phyloP scores from a whole-genome alignment of 1,140 invertebrate species.

The Euschistus heros region DNA sequence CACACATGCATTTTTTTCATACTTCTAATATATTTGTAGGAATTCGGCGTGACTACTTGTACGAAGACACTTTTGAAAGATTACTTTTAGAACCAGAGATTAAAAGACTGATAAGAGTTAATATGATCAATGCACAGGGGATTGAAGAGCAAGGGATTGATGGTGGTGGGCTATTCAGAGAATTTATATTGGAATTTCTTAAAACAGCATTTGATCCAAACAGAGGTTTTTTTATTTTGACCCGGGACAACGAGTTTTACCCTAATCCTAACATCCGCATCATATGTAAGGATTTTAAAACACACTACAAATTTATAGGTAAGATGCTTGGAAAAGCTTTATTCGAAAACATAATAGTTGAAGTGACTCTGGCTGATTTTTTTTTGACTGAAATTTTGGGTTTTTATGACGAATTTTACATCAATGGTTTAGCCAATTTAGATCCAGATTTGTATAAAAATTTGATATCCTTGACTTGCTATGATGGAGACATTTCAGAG shows the following conservation, averaged over 20 bases:
- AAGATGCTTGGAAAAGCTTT: slow-evolving; percentile 90
- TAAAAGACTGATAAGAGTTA: slow-evolving; percentile 72
- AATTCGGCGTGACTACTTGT: slow-evolving; percentile 84
- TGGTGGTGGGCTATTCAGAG: slow-evolving; percentile 86
- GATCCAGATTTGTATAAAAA: slow-evolving; percentile 89
- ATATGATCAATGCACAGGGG: slow-evolving; percentile 79
- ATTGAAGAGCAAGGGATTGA: slow-evolving; percentile 92
- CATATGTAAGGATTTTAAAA: slow-evolving; percentile 69
- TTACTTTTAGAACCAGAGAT: slow-evolving; percentile 65
- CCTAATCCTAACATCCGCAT: slow-evolving; percentile 86
- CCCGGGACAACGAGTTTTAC: slow-evolving; percentile 86
- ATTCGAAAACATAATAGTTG: slow-evolving; percentile 89
- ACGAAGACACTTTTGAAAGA: slow-evolving; percentile 95
- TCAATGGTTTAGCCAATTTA: slow-evolving; percentile 85
- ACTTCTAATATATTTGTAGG: slow-evolving; percentile 66
- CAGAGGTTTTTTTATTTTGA: slow-evolving; percentile 84
- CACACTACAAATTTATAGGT: slow-evolving; percentile 94
- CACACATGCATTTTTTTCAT: slow-evolving; percentile 58
- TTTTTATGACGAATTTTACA: slow-evolving; percentile 69
- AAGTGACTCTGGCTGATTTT: slow-evolving; percentile 86
- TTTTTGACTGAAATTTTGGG: slow-evolving; percentile 80
- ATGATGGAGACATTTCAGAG: slow-evolving; percentile 64
- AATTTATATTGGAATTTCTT: slow-evolving; percentile 81
- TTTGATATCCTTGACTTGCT: slow-evolving; percentile 75
- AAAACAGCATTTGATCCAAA: slow-evolving; percentile 96